A percentile compares a stretch with the other conserved stretches of the same genome.
phyloP scores from a whole-genome alignment of 2,113 vertebrate species.

The Garra rufa region DNA sequence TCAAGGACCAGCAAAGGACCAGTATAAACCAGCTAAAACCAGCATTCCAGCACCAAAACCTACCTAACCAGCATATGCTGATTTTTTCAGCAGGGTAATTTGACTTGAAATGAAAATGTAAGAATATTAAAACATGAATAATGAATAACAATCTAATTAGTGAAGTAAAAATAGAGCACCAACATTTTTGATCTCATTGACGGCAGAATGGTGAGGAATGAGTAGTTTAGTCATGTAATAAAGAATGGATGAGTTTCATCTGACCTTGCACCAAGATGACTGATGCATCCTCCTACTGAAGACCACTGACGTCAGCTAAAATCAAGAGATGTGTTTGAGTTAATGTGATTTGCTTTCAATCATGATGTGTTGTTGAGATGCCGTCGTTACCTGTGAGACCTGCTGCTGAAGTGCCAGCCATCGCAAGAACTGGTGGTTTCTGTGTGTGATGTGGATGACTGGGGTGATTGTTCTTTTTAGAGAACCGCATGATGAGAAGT shows the following conservation, averaged over 20 bases:
- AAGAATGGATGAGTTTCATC: neutral
- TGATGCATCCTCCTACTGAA: neutral
- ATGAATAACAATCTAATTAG: neutral
- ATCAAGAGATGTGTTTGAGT: neutral
- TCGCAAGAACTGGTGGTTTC: neutral
- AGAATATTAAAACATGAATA: neutral
- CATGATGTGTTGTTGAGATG: neutral
- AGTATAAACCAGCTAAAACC: too few relatives aligned
- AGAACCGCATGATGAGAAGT: neutral
- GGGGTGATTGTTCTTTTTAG: neutral
- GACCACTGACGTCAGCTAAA: neutral
- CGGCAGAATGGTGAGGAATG: neutral
- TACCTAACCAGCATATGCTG: too few relatives aligned
- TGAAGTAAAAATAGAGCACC: neutral
- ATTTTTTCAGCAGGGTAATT: too few relatives aligned
- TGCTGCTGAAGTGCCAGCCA: neutral
- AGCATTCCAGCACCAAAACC: too few relatives aligned
- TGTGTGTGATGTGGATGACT: neutral
- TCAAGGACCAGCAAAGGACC: too few relatives aligned
- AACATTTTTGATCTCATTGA: neutral
- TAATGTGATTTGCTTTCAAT: conserved; percentile 5
- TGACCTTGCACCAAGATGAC: neutral
- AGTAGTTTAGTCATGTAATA: neutral
- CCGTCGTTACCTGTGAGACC: neutral
- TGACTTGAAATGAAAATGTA: neutral